A percentile compares a stretch with the other conserved stretches of the same genome.
Conservation (phyloP, 2,113 vertebrate species). For the Thymallus thymallus region DNA sequence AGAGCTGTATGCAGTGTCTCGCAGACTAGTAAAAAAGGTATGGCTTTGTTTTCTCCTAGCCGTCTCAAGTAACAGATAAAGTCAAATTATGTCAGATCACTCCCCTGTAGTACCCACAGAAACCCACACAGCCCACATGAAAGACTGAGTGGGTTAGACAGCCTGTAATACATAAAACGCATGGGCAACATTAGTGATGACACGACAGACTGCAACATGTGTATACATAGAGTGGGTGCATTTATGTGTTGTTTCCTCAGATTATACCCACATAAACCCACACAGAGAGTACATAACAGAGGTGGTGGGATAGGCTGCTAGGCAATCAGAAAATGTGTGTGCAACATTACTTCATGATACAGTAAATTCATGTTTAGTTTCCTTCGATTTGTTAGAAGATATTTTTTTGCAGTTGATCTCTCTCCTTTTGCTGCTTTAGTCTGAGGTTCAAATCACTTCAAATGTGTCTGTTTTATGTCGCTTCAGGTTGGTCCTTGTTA, state of each 20-base stretch:
- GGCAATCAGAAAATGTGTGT: too few species aligned
- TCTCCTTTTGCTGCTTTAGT: background rate
- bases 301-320: background rate
- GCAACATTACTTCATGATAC: too few species aligned
- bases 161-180: conserved; percentile 26
- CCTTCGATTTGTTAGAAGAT: conserved; percentile 35
- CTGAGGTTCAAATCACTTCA: background rate
- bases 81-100: conserved; percentile 40
- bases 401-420: conserved; percentile 30
- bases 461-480: background rate
- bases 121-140: conserved; percentile 54
- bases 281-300: background rate
- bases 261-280: background rate
- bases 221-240: background rate
- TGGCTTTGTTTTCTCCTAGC: conserved; percentile 42
- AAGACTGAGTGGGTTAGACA: conserved; percentile 17
- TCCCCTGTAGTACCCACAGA: conserved; percentile 31
- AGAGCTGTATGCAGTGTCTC: too few species aligned
- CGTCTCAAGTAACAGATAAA: conserved; percentile 13
- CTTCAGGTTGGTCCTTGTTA: background rate
- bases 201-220: conserved; percentile 7
- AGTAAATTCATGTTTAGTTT: conserved; percentile 20
- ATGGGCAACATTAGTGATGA: conserved; percentile 22
- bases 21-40: conserved; percentile 20
- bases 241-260: conserved; percentile 36